A percentile compares a stretch with the other conserved stretches of the same genome.
These are phyloP conservation scores for Agriotes lineatus DNA, from an alignment of 2,888 invertebrate genomes.

Conservation along the genomic window DNA sequence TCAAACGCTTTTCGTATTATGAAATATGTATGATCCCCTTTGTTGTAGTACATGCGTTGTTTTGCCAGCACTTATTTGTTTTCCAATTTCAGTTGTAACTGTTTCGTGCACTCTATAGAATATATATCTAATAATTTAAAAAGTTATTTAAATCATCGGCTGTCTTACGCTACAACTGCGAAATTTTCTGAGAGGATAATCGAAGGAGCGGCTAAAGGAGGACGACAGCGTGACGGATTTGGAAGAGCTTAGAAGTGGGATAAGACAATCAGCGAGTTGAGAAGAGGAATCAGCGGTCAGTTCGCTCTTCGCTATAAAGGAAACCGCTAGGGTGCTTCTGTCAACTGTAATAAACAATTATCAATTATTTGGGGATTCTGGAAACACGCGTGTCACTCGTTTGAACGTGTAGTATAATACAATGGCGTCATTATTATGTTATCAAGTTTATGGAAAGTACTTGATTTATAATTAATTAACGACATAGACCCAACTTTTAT, in stretches of 20 bases:
- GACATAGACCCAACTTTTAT: too few relatives aligned
- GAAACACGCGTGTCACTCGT: too few relatives aligned
- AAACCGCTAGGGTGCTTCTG: slow-evolving; percentile 42
- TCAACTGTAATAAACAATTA: slow-evolving; percentile 60
- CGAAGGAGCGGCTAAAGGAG: slow-evolving; percentile 30
- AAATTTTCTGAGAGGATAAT: slow-evolving; percentile 17
- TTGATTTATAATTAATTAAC: too few relatives aligned
- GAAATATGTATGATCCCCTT: slow-evolving; percentile 60
- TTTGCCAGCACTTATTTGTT: background rate
- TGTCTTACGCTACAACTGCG: background rate
- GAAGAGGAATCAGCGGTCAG: slow-evolving; percentile 55
- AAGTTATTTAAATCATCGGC: background rate
- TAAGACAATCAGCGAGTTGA: slow-evolving; percentile 53
- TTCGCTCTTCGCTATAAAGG: slow-evolving; percentile 50
- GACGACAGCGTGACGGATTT: slow-evolving; percentile 52
- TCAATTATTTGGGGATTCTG: slow-evolving; percentile 50
- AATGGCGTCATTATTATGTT: too few relatives aligned
- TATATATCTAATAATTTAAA: background rate
- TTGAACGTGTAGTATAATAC: too few relatives aligned
- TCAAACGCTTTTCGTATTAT: slow-evolving; percentile 60
- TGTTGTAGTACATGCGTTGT: background rate
- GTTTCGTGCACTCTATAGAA: background rate
- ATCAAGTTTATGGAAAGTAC: too few relatives aligned
- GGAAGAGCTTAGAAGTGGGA: slow-evolving; percentile 52
- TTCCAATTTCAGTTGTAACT: background rate